Evolutionary conservation across 2,797 vertebrate species (phyloP), one percentile per base, ranked within the genome.

Genomic region (Emys orbicularis): DNA sequence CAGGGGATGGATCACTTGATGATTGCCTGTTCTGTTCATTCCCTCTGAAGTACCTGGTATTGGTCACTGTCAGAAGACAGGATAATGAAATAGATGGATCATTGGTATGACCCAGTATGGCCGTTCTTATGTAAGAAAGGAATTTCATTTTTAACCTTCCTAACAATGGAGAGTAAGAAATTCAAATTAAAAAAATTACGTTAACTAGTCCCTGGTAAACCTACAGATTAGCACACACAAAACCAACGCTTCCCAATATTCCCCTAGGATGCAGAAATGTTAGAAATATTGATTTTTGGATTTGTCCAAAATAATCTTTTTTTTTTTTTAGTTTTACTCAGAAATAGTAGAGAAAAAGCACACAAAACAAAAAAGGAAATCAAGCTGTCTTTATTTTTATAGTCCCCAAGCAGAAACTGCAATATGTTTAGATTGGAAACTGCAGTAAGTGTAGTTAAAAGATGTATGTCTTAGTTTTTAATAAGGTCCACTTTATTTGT

Each of bases 401-500:
- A 85, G 90, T 94, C 23, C 84, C 53, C 25, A 21, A 79, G n/a
- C 92, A 90, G n/a, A 95, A 92, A 90, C 3, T 79, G 61, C 94
- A 93, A 92, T 77, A 81, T 47, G 54, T 86, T 54, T 76, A 88
- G 65, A 59, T 4, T 91, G 68, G 16, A 90, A 85, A 54, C 84
- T 92, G 94, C 79, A 91, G 77, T 84, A 89, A 91, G 44, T 86
- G 81, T 86, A 56, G 79, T 92, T 96, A 95, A 96, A 95, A 96
- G 91, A 94, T 13, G 3, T 84, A 87, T 72, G 50, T 79, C 93
- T 97, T 80, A 94, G 84, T 88, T 94, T 88, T 94, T 97, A 96
- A 97, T 96, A 96, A 96, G 57, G 85, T 96, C 94, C 91, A 96
- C 68, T 97, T 96, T 96, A 91, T 96, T 96, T 96, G 94, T 79